Percentiles rank a stretch among this genome's conserved stretches.
phyloP scores from a whole-genome alignment of 2,797 vertebrate genomes.

The Fratercula arctica region DNA sequence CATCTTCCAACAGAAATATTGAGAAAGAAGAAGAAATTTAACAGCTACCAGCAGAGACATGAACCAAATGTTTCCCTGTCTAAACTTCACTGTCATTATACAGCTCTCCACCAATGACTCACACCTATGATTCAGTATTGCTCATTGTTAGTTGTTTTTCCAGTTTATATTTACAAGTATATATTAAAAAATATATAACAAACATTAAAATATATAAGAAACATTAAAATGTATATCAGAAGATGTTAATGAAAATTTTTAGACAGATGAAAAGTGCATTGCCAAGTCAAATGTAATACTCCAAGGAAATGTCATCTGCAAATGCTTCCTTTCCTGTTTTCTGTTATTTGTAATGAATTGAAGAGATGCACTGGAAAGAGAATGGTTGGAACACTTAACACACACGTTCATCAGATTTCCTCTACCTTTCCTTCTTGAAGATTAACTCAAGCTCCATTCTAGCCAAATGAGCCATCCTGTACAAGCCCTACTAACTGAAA shows the following conservation, averaged over 20 bases:
- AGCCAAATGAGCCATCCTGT: background rate
- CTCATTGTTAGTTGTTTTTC: background rate
- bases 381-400: background rate
- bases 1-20: background rate
- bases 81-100: background rate
- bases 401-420: background rate
- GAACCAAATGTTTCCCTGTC: background rate
- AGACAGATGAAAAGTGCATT: background rate
- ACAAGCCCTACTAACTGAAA: background rate
- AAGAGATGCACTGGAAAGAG: background rate
- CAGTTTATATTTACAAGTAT: background rate
- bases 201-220: background rate
- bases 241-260: background rate
- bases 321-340: background rate
- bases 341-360: background rate
- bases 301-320: background rate
- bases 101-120: background rate
- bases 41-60: background rate
- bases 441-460: background rate
- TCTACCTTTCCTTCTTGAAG: background rate
- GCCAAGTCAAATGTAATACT: background rate
- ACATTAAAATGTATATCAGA: background rate
- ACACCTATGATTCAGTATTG: background rate
- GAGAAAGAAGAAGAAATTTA: constrained; percentile 1
- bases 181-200: background rate